Base-by-base conservation (phyloP, 2,113 vertebrate species). In the Hippocampus zosterae region DNA sequence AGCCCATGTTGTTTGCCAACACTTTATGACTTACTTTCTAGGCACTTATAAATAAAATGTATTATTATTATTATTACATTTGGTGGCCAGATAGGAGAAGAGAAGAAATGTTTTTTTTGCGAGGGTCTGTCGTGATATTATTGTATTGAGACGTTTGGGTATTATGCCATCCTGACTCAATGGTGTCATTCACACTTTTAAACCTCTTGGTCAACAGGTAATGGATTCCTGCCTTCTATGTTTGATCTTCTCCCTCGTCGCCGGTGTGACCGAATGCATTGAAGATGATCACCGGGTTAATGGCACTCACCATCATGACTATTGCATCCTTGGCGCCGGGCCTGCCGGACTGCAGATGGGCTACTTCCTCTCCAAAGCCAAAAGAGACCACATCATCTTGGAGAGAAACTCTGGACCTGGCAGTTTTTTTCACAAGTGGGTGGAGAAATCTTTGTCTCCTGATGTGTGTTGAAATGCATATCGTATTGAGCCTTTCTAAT, bases 321-420 rank as follows among this genome's bases (percentile, higher is more conserved):
- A 98, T 91, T 99, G 97, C 9, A 70, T 99, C 41, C 88, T 99
- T 0, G 97, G 97, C 29, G 97, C 96, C 0, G 97, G 97, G 7
- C 97, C 97, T 0, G 90, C 95, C 0, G 97, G 97, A 13, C 79
- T 99, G 67, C 97, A 98, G 88, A 95, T 91, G 66, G 97, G 94
- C 18, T 91, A 95, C 64, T 96, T 96, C 73, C 93, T 98, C 27
- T 93, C 95, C 63, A 91, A 16, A n/a, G 91, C 93, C 0, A 73
- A 87, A 23, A 86, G 96, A 50, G 90, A 97, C 84, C 98, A 99
- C 7, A 0, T 91, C 0, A 94, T 97, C 75, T 85, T 98, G 15
- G 97, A 99, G 85, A 91, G 95, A 55, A 93, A 93, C 67, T 78
- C 90, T 0, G 82, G 86, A 0, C 94, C 96, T 0, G 97, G 97